Base-by-base conservation (phyloP, 1,140 invertebrate genomes). In the Phenacoccus solenopsis region DNA sequence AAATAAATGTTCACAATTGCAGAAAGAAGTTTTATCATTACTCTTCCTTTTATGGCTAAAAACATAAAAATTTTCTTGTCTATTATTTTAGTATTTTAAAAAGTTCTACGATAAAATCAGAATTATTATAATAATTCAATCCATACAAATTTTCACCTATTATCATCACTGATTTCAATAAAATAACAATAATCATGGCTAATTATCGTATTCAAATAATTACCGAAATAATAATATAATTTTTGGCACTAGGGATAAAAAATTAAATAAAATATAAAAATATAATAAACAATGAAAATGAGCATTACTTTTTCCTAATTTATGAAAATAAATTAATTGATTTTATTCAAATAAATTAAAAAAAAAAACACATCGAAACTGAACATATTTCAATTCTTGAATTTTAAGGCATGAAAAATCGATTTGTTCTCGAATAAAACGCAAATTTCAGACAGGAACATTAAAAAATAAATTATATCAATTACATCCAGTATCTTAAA, bases 191-290 rank as follows among this genome's bases (percentile, higher is more conserved):
- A 10, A 59, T 9, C 13, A 59, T 59, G 56, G 56, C 56, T 59
- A 7, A 20, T 59, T 5, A 59, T 9, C 20, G 4, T 59, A 59
- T n/a, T 59, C 5, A 59, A 59, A 59, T 59, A 25, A 64, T 24
- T 16, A 9, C 20, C 13, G 12, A 10, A 49, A 25, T 25, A 64
- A 27, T 25, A 25, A 64, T 64, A 64, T 27, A 64, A 64, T 64
- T 64, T 64, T 64, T 64, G 59, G 59, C 59, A 64, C 59, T 64
- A 64, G 59, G 21, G 22, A 64, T 64, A 64, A 24, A 25, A 25
- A 24, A 25, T 5, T 10, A 10, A 3, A 64, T 24, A 64, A 64
- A 49, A 49, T 16, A 49, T 49, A 49, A 49, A n/a, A n/a, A 9
- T 16, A 49, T n/a, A 49, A 5, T 16, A 49, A n/a, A 49, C 38